Conservation (phyloP, 2,797 vertebrate species). For the Aselliscus stoliczkanus region DNA sequence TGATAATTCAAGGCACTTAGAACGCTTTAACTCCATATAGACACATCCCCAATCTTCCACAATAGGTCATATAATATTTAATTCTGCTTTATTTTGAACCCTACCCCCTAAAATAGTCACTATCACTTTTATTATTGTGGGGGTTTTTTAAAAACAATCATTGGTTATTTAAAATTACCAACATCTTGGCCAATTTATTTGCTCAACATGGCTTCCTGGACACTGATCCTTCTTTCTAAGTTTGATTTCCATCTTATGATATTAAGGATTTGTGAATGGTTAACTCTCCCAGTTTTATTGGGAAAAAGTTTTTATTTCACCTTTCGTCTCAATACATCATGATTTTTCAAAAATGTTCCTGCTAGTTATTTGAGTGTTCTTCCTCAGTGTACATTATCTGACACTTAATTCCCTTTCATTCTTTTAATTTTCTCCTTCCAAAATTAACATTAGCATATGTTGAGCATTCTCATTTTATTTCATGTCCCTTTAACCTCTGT, state of each 20-base stretch:
- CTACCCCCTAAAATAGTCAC: background rate
- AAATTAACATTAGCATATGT: background rate
- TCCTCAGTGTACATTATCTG: background rate
- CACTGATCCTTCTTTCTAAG: background rate
- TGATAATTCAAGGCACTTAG: background rate
- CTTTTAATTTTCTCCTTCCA: slow-evolving; percentile 4
- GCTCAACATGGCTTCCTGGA: background rate
- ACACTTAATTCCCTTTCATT: background rate
- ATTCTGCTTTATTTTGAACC: slow-evolving; percentile 16
- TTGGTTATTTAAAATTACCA: background rate
- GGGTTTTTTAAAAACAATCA: background rate
- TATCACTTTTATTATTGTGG: background rate
- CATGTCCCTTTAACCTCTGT: background rate
- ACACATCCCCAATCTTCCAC: background rate
- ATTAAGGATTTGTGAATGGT: background rate
- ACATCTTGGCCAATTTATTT: background rate
- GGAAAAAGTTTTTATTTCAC: slow-evolving; percentile 9
- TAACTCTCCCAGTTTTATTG: background rate
- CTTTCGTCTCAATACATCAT: background rate
- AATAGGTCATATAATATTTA: background rate
- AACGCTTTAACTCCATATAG: background rate
- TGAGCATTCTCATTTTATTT: background rate
- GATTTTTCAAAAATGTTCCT: background rate
- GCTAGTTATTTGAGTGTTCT: background rate
- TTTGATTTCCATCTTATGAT: background rate